Conservation (phyloP, 2,113 vertebrate species). For the Ciconia stormi region DNA sequence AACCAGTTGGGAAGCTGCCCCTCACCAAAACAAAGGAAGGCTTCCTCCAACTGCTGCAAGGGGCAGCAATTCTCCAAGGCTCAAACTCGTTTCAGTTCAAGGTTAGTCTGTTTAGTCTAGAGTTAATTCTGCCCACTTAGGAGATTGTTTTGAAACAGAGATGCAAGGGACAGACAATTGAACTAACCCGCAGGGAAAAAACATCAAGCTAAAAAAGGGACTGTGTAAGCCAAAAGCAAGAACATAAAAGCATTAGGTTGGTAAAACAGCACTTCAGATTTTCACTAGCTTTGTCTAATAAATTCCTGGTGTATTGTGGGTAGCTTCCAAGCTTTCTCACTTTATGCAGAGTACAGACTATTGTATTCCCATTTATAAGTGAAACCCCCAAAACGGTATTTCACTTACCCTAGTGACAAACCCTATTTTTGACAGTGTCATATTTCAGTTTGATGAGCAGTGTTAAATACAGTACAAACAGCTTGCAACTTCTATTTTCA, state of each 20-base stretch:
- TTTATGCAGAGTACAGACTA: not conserved
- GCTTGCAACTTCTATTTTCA: not conserved
- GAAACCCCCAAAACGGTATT: not conserved
- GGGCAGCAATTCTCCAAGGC: not conserved
- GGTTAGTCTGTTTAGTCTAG: conserved; percentile 8
- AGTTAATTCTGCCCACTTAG: conserved; percentile 13
- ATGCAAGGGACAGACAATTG: not conserved
- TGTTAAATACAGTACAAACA: not conserved
- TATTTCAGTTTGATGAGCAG: not conserved
- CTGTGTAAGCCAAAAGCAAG: not conserved
- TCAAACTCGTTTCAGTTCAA: not conserved
- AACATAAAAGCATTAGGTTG: not conserved
- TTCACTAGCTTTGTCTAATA: not conserved
- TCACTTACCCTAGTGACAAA: not conserved
- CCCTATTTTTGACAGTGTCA: not conserved
- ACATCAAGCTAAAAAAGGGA: not conserved
- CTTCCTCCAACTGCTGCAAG: not conserved
- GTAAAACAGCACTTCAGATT: not conserved
- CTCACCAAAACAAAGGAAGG: not conserved
- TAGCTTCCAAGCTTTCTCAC: not conserved
- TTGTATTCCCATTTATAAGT: not conserved
- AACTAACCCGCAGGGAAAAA: not conserved
- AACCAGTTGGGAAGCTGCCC: not conserved
- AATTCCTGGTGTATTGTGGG: not conserved
- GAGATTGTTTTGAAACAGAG: not conserved